Conservation (phyloP, 1,140 invertebrate species). For the Achroia grisella region DNA sequence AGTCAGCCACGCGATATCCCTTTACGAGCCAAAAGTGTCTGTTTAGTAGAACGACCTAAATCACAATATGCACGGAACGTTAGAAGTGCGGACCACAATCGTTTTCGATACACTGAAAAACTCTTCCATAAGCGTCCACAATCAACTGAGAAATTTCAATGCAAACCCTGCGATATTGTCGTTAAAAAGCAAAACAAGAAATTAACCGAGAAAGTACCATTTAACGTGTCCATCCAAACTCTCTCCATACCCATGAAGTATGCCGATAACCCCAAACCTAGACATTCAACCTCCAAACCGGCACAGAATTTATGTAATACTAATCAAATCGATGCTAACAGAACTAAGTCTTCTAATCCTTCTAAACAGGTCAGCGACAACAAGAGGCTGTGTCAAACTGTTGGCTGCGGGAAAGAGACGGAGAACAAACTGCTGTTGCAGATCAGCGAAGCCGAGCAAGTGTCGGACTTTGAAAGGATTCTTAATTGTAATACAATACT, state of each 20-base stretch:
- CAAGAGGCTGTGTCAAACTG: constrained; percentile 54
- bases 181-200: constrained; percentile 47
- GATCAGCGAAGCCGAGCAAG: constrained; percentile 72
- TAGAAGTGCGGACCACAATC: constrained; percentile 40
- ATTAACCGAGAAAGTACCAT: constrained; percentile 47
- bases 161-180: constrained; percentile 26
- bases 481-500: constrained; percentile 73
- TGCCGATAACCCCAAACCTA: constrained; percentile 39
- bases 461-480: constrained; percentile 74
- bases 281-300: constrained; percentile 51
- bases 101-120: constrained; percentile 27
- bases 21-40: constrained; percentile 50
- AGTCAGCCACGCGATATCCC: constrained; percentile 31
- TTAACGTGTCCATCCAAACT: constrained; percentile 47
- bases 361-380: constrained; percentile 59
- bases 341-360: constrained; percentile 56
- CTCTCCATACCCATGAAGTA: constrained; percentile 60
- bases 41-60: constrained; percentile 38
- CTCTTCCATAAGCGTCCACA: constrained; percentile 23
- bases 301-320: constrained; percentile 21
- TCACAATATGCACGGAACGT: constrained; percentile 41
- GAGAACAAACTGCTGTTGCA: constrained; percentile 67
- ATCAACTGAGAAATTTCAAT: constrained; percentile 16
- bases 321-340: constrained; percentile 41
- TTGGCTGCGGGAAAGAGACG: constrained; percentile 53